A percentile compares a stretch with the other conserved stretches of the same genome.
Conservation (phyloP, 1,140 invertebrate genomes). For the Uloborus diversus region DNA sequence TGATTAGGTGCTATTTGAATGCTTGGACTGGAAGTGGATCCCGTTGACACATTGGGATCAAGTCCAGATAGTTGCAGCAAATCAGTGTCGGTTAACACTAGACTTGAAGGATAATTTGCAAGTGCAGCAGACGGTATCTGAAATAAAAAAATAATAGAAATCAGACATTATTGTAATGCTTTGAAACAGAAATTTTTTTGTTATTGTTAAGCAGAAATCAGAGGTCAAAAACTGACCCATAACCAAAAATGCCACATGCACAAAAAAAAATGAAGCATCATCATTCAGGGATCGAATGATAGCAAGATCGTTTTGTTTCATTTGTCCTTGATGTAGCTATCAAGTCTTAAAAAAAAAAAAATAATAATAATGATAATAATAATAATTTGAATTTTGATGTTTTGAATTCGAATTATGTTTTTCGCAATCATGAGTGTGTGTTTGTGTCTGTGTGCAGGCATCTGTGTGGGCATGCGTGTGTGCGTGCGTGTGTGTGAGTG, state of each 20-base stretch:
- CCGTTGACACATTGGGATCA: background rate
- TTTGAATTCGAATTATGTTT: too few relatives aligned
- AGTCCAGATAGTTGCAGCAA: constrained; percentile 24
- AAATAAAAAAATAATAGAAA: background rate
- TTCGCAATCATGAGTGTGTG: too few relatives aligned
- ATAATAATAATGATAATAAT: too few relatives aligned
- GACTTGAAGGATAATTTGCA: constrained; percentile 18
- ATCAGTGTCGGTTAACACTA: constrained; percentile 42
- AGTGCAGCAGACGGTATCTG: constrained; percentile 37
- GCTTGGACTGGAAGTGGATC: background rate
- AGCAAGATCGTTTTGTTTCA: background rate
- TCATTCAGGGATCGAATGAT: background rate
- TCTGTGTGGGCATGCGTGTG: too few relatives aligned
- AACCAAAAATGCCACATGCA: background rate
- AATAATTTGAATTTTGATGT: too few relatives aligned
- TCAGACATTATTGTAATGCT: too few relatives aligned
- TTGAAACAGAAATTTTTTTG: background rate
- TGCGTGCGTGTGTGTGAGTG: too few relatives aligned
- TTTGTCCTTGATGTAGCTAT: background rate
- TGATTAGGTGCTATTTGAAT: constrained; percentile 1
- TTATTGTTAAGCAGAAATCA: background rate
- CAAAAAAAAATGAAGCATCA: background rate
- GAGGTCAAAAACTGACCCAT: background rate
- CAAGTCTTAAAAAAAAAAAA: too few relatives aligned
- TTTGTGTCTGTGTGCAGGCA: too few relatives aligned